A percentile compares a stretch with the other conserved stretches of the same genome.
Evolutionary conservation across 2,888 invertebrate species (phyloP).

Genomic region (Caenorhabditis drosophilae): DNA sequence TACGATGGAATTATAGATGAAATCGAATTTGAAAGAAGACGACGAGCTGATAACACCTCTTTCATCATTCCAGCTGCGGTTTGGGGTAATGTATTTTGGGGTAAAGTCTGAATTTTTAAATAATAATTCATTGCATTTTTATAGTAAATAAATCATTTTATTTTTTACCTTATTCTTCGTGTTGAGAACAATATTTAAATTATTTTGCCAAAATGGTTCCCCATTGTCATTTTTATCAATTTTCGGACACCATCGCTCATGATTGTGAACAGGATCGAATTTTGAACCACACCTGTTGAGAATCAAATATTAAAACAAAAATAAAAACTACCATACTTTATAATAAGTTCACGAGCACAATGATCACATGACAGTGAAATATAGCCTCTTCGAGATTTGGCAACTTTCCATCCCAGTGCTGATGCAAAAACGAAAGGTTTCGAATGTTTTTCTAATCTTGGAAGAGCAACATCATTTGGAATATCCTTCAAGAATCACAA

Average conservation of each 20-base stretch:
- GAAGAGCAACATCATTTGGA: conserved; percentile 14
- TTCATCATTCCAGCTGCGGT: not conserved
- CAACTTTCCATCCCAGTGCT: conserved; percentile 27
- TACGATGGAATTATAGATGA: conserved; percentile 22
- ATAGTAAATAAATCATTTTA: not conserved
- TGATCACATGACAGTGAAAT: conserved; percentile 20
- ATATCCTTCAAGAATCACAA: conserved; percentile 26
- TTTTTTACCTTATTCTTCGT: conserved; percentile 16
- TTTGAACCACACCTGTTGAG: not conserved
- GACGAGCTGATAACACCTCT: not conserved
- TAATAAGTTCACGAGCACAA: conserved; percentile 31
- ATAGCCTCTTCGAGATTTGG: conserved; percentile 18
- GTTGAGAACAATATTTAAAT: conserved; percentile 29
- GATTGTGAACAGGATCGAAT: conserved; percentile 36
- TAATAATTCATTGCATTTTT: not conserved
- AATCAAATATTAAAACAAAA: not conserved
- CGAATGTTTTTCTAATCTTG: conserved; percentile 13
- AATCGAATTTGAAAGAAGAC: conserved; percentile 2
- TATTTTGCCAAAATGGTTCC: conserved; percentile 27
- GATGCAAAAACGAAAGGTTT: conserved; percentile 19
- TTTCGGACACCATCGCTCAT: conserved; percentile 38
- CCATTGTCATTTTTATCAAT: conserved; percentile 36
- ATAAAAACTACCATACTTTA: conserved; percentile 7
- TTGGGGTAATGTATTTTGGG: not conserved
- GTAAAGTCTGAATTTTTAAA: not conserved